These are phyloP conservation scores for Notospermus geniculatus DNA, from an alignment of 1,140 invertebrate species.

Conservation along the genomic window DNA sequence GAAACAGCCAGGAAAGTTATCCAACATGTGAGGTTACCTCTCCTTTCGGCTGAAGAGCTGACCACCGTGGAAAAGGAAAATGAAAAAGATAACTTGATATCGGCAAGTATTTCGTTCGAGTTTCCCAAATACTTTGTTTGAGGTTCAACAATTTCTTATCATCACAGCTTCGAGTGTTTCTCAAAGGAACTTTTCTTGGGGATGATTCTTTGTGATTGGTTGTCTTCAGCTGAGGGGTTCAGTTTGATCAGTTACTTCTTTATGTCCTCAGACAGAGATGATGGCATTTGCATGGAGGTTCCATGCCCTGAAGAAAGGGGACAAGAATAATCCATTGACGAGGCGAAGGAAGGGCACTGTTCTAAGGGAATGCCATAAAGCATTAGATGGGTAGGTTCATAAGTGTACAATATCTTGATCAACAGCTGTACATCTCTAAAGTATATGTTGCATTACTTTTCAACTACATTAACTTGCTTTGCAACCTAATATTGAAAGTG, in stretches of 20 bases:
- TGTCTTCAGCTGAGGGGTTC: no score
- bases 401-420: no score
- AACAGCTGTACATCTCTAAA: no score
- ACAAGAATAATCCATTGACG: constrained; percentile 41
- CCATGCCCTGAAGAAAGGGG: constrained; percentile 44
- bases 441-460: no score
- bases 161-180: no score
- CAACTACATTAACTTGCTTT: no score
- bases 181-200: no score
- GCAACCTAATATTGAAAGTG: no score
- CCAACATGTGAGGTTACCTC: constrained; percentile 55
- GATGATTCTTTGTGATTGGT: no score
- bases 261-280: constrained; percentile 36
- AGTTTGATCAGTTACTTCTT: no score
- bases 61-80: constrained; percentile 46
- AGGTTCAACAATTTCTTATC: no score
- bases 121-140: no score
- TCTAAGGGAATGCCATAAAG: constrained; percentile 35
- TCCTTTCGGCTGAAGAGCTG: constrained; percentile 47
- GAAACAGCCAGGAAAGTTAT: constrained; percentile 39
- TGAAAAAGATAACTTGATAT: constrained; percentile 47
- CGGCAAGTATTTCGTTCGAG: constrained; percentile 33
- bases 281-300: constrained; percentile 47
- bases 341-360: constrained; percentile 41
- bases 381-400: background rate